Evolutionary conservation across 2,888 invertebrate genomes (phyloP), one percentile per base, ranked within the genome.

Genomic region (Lasius fuliginosus): DNA sequence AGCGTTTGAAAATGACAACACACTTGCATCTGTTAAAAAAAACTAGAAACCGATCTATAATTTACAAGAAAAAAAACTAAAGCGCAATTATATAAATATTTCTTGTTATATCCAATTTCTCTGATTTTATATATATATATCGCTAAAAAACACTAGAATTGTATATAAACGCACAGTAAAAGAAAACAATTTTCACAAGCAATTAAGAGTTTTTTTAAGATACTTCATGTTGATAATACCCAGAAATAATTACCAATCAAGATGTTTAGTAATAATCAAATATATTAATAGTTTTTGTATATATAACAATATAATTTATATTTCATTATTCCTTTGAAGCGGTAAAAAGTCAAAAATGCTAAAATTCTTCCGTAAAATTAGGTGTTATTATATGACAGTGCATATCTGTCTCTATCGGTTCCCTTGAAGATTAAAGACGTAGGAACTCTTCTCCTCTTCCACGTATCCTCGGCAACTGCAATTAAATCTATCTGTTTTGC

Each of bases 401-500:
- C 49, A 18, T 15, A 40, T 3, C 3, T 15, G 5, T 8, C 33
- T 75, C n/a, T 42, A 62, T 36, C 27, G 68, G 33, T 42, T 58
- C 11, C 11, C 15, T 60, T 42, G 40, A 71, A 49, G 8, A 60
- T 18, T 12, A 15, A 69, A 53, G 18, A 60, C 4, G 27, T 46
- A 46, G 42, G 12, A 79, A 46, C 40, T 60, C 46, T 69, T 46
- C 15, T 9, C 27, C 42, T 30, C 64, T 58, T 58, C 36, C 68
- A 67, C 46, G 27, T 42, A 46, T 85, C 67, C 65, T 42, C 75
- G 49, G 49, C 49, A 40, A 36, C 46, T 71, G 71, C 74, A 90
- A 89, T 90, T 88, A 90, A 87, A 77, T 84, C 81, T 86, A 86
- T 89, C 87, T 84, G 77, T 81, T 56, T 53, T 18, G 73, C 87